Evolutionary conservation across 2,113 vertebrate genomes (phyloP), one percentile per base, ranked within the genome.

Genomic region (Daphoenositta chrysoptera): DNA sequence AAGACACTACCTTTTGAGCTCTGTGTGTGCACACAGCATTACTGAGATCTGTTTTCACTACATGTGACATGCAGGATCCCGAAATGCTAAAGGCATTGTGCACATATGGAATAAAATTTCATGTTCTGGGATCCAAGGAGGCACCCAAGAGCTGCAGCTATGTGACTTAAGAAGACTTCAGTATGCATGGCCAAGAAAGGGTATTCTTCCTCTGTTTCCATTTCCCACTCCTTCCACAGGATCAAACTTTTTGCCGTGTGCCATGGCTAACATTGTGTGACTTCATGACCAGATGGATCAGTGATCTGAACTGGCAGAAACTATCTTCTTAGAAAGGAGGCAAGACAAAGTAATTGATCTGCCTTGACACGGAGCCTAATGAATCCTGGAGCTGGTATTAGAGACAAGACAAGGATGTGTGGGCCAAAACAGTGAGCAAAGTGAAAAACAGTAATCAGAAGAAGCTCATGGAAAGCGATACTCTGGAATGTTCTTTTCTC

Each of bases 211-310:
- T 69, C 31, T 69, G 3, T 70, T n/a, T 48, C 19, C 26, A 13
- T 60, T 84, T 84, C n/a, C 31, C 27, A 28, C 18, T 30, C 6
- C 8, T 69, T 70, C 14, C 7, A 8, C 3, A 61, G 35, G 15
- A 69, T 57, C n/a, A 1, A 14, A 9, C 16, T 30, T 31, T 35
- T 44, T 58, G 10, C 28, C 8, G 5, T 44, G 20, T 64, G 53
- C 17, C 20, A 5, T 5, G 9, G 16, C 53, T 80, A 63, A 7
- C 4, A 5, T 18, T 42, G 26, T 26, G 44, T 64, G 48, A 33
- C 44, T 63, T 68, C 0, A 0, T 37, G 31, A 35, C 11, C 50
- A 66, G 30, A 4, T 40, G 24, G 18, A 47, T 65, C 20, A 42
- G 17, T 18, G 24, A 27, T 13, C 35, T 39, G 31, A 87, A 37